Evolutionary conservation across 2,113 vertebrate genomes (phyloP), one percentile per base, ranked within the genome.

Genomic region (Nematolebias whitei): DNA sequence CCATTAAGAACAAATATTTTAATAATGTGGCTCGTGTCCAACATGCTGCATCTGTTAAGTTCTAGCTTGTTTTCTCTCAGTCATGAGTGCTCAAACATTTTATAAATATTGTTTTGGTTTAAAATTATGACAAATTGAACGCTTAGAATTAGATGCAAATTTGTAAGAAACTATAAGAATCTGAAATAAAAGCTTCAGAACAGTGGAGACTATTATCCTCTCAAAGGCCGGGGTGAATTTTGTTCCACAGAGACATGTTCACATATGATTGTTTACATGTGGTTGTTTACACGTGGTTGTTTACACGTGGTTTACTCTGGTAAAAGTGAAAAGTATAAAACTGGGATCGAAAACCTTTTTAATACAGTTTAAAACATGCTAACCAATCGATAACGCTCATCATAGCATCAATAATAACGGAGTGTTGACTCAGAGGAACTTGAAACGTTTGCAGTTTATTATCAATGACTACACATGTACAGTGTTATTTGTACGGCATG

Each of bases 231-330:
- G 40, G 32, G 53, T 19, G 51, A 19, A 61, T 79, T 57, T 43
- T 12, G 39, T 48, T 57, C 56, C 48, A 43, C 43, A 51, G n/a
- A 14, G 23, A 54, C 18, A 63, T 62, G n/a, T n/a, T n/a, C n/a
- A n/a, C n/a, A n/a, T n/a, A n/a, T n/a, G n/a, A n/a, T 39, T 32
- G 63, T 82, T 71, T 76, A 64, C 59, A 74, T 58, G 48, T 52
- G 19, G n/a, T 56, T 54, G 55, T n/a, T n/a, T n/a, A n/a, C n/a
- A n/a, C n/a, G n/a, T n/a, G n/a, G n/a, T n/a, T n/a, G n/a, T n/a
- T n/a, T n/a, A n/a, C n/a, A n/a, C n/a, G n/a, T n/a, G n/a, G n/a
- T n/a, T n/a, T n/a, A 8, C 47, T 68, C 1, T 2, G 29, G 35
- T 20, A n/a, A 38, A 62, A 32, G 29, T 22, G 12, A 7, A 52